A percentile compares a stretch with the other conserved stretches of the same genome.
These are phyloP conservation scores for Rhipidura dahli DNA, from an alignment of 2,113 vertebrate species.

Conservation along the genomic window DNA sequence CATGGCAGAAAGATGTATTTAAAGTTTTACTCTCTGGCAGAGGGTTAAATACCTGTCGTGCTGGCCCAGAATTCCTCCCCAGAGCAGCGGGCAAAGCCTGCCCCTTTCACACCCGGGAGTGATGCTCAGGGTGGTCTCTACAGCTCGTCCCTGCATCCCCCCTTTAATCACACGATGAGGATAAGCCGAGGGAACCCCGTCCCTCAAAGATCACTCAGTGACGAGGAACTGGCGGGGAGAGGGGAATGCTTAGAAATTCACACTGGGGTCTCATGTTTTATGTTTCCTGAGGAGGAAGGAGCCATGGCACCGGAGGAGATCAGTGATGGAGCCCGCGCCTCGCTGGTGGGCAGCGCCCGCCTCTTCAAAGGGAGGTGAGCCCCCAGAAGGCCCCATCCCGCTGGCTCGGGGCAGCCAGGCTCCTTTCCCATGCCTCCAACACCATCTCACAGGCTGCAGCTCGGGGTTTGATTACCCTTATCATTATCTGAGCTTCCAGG, in stretches of 20 bases:
- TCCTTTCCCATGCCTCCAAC: neutral
- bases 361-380: neutral
- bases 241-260: neutral
- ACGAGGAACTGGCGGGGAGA: fast-evolving
- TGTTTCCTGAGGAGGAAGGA: neutral
- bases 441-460: neutral
- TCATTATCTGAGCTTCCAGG: slow-evolving; percentile 1
- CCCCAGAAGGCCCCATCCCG: neutral
- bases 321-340: neutral
- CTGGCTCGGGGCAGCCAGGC: neutral
- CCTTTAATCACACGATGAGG: neutral
- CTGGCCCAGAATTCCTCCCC: neutral
- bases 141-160: neutral
- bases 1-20: neutral
- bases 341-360: neutral
- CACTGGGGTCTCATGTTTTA: neutral
- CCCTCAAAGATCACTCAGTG: neutral
- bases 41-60: neutral
- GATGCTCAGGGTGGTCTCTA: fast-evolving
- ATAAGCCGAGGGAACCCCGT: fast-evolving
- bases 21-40: neutral
- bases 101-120: fast-evolving
- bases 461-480: neutral
- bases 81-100: neutral
- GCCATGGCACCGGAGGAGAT: neutral